Conservation (phyloP, 2,113 vertebrate genomes). For the Thalassoma bifasciatum region DNA sequence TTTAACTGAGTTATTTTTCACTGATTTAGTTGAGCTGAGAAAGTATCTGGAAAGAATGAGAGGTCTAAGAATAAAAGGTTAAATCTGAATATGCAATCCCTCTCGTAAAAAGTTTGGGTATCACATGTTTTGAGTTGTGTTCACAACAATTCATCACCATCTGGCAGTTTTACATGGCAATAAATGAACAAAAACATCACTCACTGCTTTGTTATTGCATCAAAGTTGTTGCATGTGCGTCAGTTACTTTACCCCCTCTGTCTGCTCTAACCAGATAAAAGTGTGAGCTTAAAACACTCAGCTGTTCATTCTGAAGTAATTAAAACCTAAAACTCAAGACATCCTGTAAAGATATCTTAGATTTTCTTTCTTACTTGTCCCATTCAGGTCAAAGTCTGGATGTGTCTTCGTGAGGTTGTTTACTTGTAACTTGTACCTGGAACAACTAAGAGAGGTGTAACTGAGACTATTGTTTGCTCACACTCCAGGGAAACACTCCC, state of each 20-base stretch:
- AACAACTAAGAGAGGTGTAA: conserved; percentile 53
- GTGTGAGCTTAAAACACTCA: background rate
- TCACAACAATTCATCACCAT: background rate
- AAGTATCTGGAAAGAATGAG: no score
- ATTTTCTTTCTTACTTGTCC: background rate
- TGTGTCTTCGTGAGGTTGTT: conserved; percentile 24
- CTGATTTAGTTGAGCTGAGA: no score
- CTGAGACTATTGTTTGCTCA: conserved; percentile 47
- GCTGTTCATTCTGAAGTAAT: background rate
- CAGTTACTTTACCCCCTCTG: background rate
- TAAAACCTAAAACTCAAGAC: background rate
- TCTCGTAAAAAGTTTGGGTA: no score
- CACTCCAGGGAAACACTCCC: conserved; percentile 61
- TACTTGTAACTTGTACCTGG: conserved; percentile 39
- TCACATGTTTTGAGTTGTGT: no score
- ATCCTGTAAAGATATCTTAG: conserved; percentile 11
- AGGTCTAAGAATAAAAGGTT: no score
- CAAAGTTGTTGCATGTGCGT: background rate
- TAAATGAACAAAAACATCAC: conserved; percentile 18
- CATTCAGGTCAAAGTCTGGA: conserved; percentile 11
- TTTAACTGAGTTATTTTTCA: background rate
- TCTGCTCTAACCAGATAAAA: background rate
- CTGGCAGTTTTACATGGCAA: conserved; percentile 8
- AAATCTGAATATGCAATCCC: no score
- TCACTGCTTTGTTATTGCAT: conserved; percentile 12